Evolutionary conservation across 2,113 vertebrate genomes (phyloP).

Genomic region (Oncorhynchus mykiss): DNA sequence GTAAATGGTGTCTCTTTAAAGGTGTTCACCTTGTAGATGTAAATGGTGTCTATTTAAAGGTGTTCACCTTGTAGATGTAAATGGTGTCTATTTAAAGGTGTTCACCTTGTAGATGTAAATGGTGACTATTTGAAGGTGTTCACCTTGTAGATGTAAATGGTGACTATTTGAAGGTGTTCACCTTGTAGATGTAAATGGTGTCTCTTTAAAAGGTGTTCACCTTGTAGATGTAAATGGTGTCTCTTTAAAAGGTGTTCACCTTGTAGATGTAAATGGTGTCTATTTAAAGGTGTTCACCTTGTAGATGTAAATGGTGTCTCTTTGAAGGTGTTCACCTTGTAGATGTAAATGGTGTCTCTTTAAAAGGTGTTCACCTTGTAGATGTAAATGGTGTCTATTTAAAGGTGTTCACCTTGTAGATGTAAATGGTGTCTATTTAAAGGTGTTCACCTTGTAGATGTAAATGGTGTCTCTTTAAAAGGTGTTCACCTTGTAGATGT

Average conservation of each 20-base stretch:
- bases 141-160: conserved; percentile 95
- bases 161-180: conserved; percentile 24
- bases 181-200: conserved; percentile 84
- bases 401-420: conserved; percentile 81
- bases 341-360: conserved; percentile 69
- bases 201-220: conserved; percentile 29
- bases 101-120: conserved; percentile 85
- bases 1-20: too few relatives aligned
- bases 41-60: too few relatives aligned
- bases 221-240: too few relatives aligned
- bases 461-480: too few relatives aligned
- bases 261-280: conserved; percentile 82
- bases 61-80: conserved; percentile 87
- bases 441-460: conserved; percentile 83
- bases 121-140: not conserved
- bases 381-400: too few relatives aligned
- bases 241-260: conserved; percentile 50
- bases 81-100: too few relatives aligned
- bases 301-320: too few relatives aligned
- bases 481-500: conserved; percentile 85
- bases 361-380: conserved; percentile 79
- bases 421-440: conserved; percentile 48
- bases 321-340: conserved; percentile 75
- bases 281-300: conserved; percentile 67
- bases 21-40: conserved; percentile 85